phyloP scores from a whole-genome alignment of 2,888 invertebrate genomes.

The Meiosimyza decipiens region DNA sequence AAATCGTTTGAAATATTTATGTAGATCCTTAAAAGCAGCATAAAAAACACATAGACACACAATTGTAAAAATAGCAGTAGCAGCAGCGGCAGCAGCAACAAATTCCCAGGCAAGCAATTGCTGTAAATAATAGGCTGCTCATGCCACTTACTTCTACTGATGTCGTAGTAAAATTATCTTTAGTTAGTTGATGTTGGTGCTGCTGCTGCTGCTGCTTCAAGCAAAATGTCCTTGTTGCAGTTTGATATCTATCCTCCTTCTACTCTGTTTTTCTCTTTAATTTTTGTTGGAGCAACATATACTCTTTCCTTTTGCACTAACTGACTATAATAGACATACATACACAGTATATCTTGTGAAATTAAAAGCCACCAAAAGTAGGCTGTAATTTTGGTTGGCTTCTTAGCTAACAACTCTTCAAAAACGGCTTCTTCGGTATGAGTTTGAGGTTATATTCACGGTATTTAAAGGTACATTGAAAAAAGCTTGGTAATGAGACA shows the following conservation, averaged over 20 bases:
- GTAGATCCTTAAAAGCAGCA: conserved; percentile 8
- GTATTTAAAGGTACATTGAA: too few relatives aligned
- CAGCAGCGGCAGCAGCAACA: neutral
- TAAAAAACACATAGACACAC: neutral
- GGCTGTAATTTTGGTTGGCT: too few relatives aligned
- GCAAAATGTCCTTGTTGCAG: too few relatives aligned
- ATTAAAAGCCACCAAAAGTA: conserved; percentile 20
- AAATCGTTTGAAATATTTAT: conserved; percentile 11
- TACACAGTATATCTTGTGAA: neutral
- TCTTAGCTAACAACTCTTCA: too few relatives aligned
- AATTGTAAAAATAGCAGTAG: neutral
- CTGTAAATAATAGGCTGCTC: conserved; percentile 23
- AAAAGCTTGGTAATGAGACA: too few relatives aligned
- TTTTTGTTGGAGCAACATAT: too few relatives aligned
- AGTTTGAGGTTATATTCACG: too few relatives aligned
- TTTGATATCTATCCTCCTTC: neutral
- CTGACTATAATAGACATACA: too few relatives aligned
- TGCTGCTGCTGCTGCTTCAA: neutral
- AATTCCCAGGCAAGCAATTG: conserved; percentile 7
- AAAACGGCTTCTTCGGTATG: too few relatives aligned
- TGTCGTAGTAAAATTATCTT: conserved; percentile 14
- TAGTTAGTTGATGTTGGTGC: neutral
- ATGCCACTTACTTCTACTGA: too few relatives aligned
- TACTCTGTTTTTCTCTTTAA: neutral
- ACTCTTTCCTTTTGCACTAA: too few relatives aligned